Percentiles rank a stretch among this genome's conserved stretches.
Conservation (phyloP, 2,888 invertebrate genomes). For the Operophtera brumata region DNA sequence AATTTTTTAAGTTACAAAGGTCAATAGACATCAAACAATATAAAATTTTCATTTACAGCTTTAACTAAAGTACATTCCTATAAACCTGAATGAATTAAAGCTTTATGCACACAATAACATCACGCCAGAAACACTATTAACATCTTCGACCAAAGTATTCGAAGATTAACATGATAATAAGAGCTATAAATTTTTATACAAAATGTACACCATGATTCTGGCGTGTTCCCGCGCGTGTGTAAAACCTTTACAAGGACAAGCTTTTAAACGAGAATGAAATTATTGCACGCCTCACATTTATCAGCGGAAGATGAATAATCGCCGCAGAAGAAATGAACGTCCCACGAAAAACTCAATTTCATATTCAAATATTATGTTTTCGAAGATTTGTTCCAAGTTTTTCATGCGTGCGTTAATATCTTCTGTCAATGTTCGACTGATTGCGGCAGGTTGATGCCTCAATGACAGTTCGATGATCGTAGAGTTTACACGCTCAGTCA, state of each 20-base stretch:
- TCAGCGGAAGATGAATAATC: conserved; percentile 73
- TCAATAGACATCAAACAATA: neutral
- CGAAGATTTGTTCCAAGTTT: conserved; percentile 40
- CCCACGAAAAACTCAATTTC: conserved; percentile 75
- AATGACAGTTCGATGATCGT: conserved; percentile 19
- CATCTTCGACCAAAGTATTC: no score
- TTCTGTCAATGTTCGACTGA: conserved; percentile 27
- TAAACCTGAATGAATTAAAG: conserved; percentile 41
- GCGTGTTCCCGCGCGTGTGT: conserved; percentile 52
- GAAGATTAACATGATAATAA: conserved; percentile 59
- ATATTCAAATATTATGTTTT: conserved; percentile 73
- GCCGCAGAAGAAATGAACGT: conserved; percentile 67
- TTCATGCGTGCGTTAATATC: conserved; percentile 25
- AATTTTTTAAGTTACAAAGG: neutral
- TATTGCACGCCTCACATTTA: conserved; percentile 75
- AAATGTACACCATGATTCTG: conserved; percentile 43
- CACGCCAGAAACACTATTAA: conserved; percentile 51
- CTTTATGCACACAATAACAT: conserved; percentile 47
- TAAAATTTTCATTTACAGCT: conserved; percentile 39
- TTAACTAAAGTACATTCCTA: conserved; percentile 31
- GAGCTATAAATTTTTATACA: conserved; percentile 56
- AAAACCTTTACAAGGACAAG: conserved; percentile 58
- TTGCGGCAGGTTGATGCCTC: conserved; percentile 27
- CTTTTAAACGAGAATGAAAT: conserved; percentile 73
- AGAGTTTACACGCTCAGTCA: conserved; percentile 30